Evolutionary conservation across 2,888 invertebrate genomes (phyloP), one percentile per base, ranked within the genome.

Genomic region (Trissolcus brochymenae): DNA sequence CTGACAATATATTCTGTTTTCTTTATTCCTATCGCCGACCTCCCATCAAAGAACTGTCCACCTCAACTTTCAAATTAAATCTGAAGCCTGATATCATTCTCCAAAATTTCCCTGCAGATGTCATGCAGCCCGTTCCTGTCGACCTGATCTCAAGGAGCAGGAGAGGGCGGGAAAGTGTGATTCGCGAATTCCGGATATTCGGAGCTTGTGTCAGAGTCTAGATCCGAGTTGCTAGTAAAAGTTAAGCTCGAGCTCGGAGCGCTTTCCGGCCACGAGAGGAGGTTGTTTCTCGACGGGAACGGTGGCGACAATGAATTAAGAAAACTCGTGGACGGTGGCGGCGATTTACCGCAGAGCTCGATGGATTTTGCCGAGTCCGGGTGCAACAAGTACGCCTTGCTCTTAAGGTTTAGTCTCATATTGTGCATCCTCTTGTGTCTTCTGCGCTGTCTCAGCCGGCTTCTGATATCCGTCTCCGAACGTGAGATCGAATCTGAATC

Each of bases 291-390:
- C 43, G 88, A 87, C 0, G 87, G 86, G 54, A 89, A 89, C 4
- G 91, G 91, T 4, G 91, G 91, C 16, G 91, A 91, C n/a, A 91
- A 80, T 0, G 91, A 91, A 77, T 91, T 91, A n/a, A 91, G 84
- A 64, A 91, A 90, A 80, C 91, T 91, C 73, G 90, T 91, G 72
- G 91, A 91, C 1, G 91, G 91, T 2, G 91, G 91, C 2, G 91
- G 91, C 0, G 91, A 91, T 78, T 90, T 89, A 1, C 87, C 86
- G 51, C 84, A 85, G 0, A 87, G 79, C 62, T 89, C 88, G 13
- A 86, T 81, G 0, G 82, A 78, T 41, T 86, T 81, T 0, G 87
- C 87, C 0, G 86, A 76, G 43, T 88, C 84, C 0, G 89, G 87
- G 73, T 89, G 87, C 9, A 89, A 62, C 19, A 87, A 84, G 16